Conservation (phyloP, 2,888 invertebrate species). For the Nebria salina region DNA sequence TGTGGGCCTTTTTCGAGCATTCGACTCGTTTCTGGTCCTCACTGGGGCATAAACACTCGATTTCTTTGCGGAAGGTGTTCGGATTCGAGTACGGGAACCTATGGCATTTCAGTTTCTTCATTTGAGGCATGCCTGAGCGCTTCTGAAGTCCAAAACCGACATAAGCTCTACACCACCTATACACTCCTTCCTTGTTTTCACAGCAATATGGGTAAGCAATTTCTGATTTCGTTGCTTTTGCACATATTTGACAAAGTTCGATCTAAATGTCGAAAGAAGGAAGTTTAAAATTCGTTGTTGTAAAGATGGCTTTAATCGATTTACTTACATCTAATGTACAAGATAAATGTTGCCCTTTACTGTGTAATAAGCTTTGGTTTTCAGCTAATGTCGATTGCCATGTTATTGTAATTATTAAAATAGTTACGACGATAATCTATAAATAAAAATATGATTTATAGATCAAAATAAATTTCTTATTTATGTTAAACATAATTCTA, state of each 20-base stretch:
- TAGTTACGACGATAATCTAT: background rate
- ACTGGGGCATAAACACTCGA: background rate
- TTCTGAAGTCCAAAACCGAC: conserved; percentile 65
- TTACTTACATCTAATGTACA: background rate
- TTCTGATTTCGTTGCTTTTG: conserved; percentile 69
- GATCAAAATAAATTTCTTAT: background rate
- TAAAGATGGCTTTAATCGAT: background rate
- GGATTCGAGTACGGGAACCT: background rate
- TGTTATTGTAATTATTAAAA: background rate
- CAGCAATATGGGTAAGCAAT: conserved; percentile 71
- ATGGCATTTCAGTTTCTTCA: background rate
- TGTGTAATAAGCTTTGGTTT: background rate
- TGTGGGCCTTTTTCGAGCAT: background rate
- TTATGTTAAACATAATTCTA: background rate
- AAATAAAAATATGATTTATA: background rate
- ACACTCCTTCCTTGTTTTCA: conserved; percentile 66
- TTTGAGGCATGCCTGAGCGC: conserved; percentile 5
- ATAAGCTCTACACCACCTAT: conserved; percentile 69
- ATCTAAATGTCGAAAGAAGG: conserved; percentile 36
- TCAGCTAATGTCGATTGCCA: background rate
- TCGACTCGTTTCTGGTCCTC: background rate
- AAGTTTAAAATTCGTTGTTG: background rate
- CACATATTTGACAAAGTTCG: conserved; percentile 70
- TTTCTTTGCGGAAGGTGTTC: background rate
- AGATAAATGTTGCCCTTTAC: background rate